These are phyloP conservation scores for Carollia perspicillata DNA, from an alignment of 2,113 vertebrate genomes.

Conservation along the genomic window DNA sequence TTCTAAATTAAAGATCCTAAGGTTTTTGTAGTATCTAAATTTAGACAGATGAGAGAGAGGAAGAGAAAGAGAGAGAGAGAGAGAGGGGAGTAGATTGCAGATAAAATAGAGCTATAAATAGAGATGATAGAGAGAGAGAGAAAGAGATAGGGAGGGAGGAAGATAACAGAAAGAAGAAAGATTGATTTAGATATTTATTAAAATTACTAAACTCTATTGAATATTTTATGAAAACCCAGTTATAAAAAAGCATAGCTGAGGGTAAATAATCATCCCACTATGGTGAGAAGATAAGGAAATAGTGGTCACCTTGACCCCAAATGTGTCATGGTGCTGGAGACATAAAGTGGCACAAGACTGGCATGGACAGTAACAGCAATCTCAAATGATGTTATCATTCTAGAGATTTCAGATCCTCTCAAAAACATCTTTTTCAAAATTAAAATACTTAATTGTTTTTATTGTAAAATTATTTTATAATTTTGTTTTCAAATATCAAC, in stretches of 20 bases:
- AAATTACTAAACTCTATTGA: background rate
- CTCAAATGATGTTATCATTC: background rate
- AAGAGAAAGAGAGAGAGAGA: too few relatives aligned
- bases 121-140: background rate
- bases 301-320: background rate
- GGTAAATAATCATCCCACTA: background rate
- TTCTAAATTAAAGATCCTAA: conserved; percentile 13
- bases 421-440: conserved; percentile 10
- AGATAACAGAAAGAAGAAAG: background rate
- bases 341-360: background rate
- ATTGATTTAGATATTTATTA: background rate
- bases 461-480: background rate
- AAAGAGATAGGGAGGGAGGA: background rate
- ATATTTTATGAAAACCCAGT: background rate
- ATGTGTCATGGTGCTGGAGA: background rate
- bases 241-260: background rate
- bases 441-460: background rate
- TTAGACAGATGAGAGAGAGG: background rate
- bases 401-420: background rate
- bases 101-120: background rate
- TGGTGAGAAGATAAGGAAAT: background rate
- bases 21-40: background rate
- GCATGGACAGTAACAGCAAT: background rate
- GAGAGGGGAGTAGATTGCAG: too few relatives aligned
- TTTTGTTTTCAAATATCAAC: background rate